Evolutionary conservation across 2,797 vertebrate genomes (phyloP).

Genomic region (Adrianichthys oophorus): DNA sequence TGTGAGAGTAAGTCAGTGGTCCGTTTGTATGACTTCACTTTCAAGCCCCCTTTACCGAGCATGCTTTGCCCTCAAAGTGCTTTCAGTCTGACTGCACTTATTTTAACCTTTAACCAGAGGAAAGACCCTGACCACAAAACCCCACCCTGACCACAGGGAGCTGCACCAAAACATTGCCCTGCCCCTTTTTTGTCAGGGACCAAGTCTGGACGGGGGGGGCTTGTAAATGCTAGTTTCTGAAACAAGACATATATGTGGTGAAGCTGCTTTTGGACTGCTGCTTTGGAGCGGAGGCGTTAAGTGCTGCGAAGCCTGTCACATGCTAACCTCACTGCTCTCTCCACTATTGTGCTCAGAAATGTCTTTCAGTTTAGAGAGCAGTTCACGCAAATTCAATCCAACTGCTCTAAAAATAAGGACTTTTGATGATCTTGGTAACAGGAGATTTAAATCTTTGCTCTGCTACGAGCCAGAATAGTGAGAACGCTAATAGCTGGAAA

Average conservation of each 20-base stretch:
- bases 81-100: constrained; percentile 55
- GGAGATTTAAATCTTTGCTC: too few relatives aligned
- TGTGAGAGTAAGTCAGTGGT: constrained; percentile 84
- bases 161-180: constrained; percentile 25
- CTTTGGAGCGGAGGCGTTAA: constrained; percentile 57
- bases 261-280: constrained; percentile 43
- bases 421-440: not conserved
- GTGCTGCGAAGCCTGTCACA: constrained; percentile 45
- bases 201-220: constrained; percentile 30
- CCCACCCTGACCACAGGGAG: constrained; percentile 53
- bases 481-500: too few relatives aligned
- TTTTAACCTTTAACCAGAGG: constrained; percentile 59
- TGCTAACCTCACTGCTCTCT: constrained; percentile 55
- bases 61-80: constrained; percentile 33
- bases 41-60: constrained; percentile 32
- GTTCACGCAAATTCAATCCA: constrained; percentile 24
- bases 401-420: constrained; percentile 10
- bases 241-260: constrained; percentile 70
- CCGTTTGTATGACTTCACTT: constrained; percentile 27
- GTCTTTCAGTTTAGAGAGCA: constrained; percentile 36
- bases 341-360: constrained; percentile 33
- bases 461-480: too few relatives aligned
- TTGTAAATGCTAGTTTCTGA: constrained; percentile 54
- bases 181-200: constrained; percentile 23
- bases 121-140: constrained; percentile 58